These are phyloP conservation scores for Creontiades dilutus DNA, from an alignment of 2,888 invertebrate genomes.

Conservation along the genomic window DNA sequence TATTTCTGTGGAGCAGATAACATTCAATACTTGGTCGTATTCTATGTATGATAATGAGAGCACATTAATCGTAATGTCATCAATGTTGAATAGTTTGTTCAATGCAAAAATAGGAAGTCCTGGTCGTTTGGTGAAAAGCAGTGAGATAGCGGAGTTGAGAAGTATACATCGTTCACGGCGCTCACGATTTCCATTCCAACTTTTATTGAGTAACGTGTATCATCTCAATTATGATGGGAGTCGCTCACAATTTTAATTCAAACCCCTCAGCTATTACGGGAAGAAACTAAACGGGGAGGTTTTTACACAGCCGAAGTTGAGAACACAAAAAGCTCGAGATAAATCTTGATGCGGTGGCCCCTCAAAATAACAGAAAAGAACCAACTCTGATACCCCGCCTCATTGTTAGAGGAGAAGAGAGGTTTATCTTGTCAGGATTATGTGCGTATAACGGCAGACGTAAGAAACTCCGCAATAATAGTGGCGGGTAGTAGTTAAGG, in stretches of 20 bases:
- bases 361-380: neutral
- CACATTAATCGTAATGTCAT: too few relatives aligned
- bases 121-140: too few relatives aligned
- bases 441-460: slow-evolving; percentile 33
- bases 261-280: neutral
- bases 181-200: neutral
- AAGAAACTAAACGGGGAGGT: neutral
- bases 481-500: slow-evolving; percentile 66
- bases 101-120: too few relatives aligned
- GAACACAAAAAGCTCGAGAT: neutral
- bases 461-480: slow-evolving; percentile 5
- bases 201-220: neutral
- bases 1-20: too few relatives aligned
- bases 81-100: too few relatives aligned
- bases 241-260: neutral
- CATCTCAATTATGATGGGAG: neutral
- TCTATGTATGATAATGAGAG: too few relatives aligned
- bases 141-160: too few relatives aligned
- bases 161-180: too few relatives aligned
- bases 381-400: neutral
- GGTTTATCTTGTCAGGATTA: slow-evolving; percentile 50
- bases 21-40: too few relatives aligned
- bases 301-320: neutral
- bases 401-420: neutral
- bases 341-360: neutral